A percentile compares a stretch with the other conserved stretches of the same genome.
These are phyloP conservation scores for Meteorus cinctellus DNA, from an alignment of 2,888 invertebrate genomes.

Conservation along the genomic window DNA sequence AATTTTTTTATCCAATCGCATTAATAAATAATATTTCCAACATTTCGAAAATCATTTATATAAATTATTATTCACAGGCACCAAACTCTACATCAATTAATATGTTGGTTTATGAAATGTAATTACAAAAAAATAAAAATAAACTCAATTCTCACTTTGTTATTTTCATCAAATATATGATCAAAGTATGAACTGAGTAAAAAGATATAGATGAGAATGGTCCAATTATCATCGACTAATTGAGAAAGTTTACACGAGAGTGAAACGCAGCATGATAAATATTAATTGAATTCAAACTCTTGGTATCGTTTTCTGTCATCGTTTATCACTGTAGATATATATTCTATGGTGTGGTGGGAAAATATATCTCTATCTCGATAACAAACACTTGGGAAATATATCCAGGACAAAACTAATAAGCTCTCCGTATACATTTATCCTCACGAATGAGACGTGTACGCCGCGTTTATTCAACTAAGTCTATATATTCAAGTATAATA, in stretches of 20 bases:
- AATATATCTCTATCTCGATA: conserved; percentile 19
- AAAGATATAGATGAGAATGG: conserved; percentile 12
- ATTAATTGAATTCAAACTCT: conserved; percentile 29
- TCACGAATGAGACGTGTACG: conserved; percentile 36
- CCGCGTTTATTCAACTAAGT: conserved; percentile 32
- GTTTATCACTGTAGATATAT: conserved; percentile 6
- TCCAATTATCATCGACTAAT: conserved; percentile 27
- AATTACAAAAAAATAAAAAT: no score
- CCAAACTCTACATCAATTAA: no score
- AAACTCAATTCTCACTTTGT: neutral
- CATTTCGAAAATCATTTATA: no score
- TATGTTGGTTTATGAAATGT: no score
- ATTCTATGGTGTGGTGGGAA: neutral
- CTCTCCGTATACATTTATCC: conserved; percentile 31
- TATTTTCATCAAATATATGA: neutral
- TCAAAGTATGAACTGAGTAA: neutral
- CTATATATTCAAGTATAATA: conserved; percentile 1
- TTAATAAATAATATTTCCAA: no score
- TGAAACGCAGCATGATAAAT: conserved; percentile 7
- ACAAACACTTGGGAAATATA: conserved; percentile 27
- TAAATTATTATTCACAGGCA: no score
- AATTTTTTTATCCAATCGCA: no score
- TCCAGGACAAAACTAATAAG: conserved; percentile 11
- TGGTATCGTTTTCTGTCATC: conserved; percentile 24
- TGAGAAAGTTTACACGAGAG: conserved; percentile 13